Percentiles rank a stretch among this genome's conserved stretches.
Conservation (phyloP, 2,888 invertebrate species). For the Ernsta delagoae region DNA sequence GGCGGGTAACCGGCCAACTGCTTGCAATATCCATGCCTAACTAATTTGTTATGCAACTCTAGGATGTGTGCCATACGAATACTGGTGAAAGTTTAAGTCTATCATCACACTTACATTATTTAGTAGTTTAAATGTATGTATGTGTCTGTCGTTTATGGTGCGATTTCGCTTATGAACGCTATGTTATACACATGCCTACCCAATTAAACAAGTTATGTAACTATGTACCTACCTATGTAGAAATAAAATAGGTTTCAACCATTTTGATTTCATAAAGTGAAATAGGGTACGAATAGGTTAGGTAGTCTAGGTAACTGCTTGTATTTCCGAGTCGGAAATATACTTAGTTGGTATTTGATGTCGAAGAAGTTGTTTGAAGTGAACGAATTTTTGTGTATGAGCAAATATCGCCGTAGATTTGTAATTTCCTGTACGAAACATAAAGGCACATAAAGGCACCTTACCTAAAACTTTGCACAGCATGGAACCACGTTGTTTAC, state of each 20-base stretch:
- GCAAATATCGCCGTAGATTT: conserved; percentile 12
- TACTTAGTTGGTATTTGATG: conserved; percentile 6
- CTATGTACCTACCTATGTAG: too few relatives aligned
- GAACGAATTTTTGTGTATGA: conserved; percentile 15
- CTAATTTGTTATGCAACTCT: conserved; percentile 6
- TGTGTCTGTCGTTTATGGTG: neutral
- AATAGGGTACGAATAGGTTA: neutral
- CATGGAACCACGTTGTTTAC: conserved; percentile 3
- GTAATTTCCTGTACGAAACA: conserved; percentile 23
- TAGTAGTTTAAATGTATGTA: neutral
- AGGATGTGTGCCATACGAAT: conserved; percentile 11
- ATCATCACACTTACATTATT: conserved; percentile 6
- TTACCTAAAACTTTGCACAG: neutral
- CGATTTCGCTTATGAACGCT: neutral
- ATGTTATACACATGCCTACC: too few relatives aligned
- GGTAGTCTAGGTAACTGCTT: neutral
- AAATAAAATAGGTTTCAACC: too few relatives aligned
- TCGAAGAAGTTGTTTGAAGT: conserved; percentile 22
- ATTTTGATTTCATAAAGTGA: too few relatives aligned
- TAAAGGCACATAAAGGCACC: neutral
- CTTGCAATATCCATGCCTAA: neutral
- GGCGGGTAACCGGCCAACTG: neutral
- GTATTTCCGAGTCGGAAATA: conserved; percentile 15
- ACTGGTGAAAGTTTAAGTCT: conserved; percentile 12
- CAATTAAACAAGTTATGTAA: too few relatives aligned